Evolutionary conservation across 1,140 invertebrate genomes (phyloP).

Genomic region (Drosophila repletoides): DNA sequence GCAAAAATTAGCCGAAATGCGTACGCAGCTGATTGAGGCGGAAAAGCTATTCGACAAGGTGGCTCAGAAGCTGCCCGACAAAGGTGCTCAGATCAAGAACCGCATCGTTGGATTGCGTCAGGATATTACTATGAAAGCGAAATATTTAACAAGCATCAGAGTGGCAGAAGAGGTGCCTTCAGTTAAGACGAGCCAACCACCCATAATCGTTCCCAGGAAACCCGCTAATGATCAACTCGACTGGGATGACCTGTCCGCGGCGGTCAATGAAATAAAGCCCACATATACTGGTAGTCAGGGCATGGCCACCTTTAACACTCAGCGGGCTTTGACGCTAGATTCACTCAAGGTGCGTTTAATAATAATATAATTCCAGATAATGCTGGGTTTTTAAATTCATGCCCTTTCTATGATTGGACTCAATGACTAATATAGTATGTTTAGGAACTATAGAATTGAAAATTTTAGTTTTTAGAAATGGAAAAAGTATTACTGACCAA

Average conservation of each 20-base stretch:
- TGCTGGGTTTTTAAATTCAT: background rate
- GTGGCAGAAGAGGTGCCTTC: slow-evolving; percentile 6
- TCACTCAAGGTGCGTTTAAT: slow-evolving; percentile 68
- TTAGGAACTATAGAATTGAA: too few species aligned
- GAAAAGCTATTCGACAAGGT: slow-evolving; percentile 61
- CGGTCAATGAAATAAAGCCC: slow-evolving; percentile 64
- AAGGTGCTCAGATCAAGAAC: slow-evolving; percentile 55
- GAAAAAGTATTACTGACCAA: too few species aligned
- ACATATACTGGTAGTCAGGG: slow-evolving; percentile 62
- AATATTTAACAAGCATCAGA: slow-evolving; percentile 13
- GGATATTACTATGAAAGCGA: slow-evolving; percentile 36
- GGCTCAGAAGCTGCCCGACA: slow-evolving; percentile 58
- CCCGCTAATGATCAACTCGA: background rate
- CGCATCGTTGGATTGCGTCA: slow-evolving; percentile 47
- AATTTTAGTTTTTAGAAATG: too few species aligned
- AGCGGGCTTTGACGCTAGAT: slow-evolving; percentile 65
- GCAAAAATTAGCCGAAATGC: slow-evolving; percentile 49
- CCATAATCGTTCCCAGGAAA: background rate
- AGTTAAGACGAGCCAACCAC: slow-evolving; percentile 2
- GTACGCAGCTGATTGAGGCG: slow-evolving; percentile 33
- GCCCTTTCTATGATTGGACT: background rate
- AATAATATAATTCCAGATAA: too few species aligned
- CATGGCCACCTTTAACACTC: slow-evolving; percentile 70
- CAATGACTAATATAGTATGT: too few species aligned
- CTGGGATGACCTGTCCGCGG: slow-evolving; percentile 51